phyloP scores from a whole-genome alignment of 2,113 vertebrate genomes.

The Petaurus breviceps region DNA sequence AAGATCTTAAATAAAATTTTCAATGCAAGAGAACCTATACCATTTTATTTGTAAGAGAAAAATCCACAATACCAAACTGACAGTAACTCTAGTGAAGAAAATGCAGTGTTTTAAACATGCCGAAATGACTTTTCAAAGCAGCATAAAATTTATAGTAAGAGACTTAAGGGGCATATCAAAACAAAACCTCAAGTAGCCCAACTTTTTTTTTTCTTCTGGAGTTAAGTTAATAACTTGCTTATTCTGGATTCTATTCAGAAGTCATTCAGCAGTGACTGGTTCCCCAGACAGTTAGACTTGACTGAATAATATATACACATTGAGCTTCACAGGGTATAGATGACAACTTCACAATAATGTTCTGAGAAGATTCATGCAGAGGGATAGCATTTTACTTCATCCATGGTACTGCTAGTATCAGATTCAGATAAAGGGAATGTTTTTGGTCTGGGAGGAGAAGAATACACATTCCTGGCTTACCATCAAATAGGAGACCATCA shows the following conservation, averaged over 20 bases:
- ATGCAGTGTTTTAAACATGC: conserved; percentile 56
- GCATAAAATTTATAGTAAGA: conserved; percentile 65
- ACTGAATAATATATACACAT: conserved; percentile 58
- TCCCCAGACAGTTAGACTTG: conserved; percentile 69
- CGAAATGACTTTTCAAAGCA: conserved; percentile 71
- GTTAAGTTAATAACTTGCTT: conserved; percentile 71
- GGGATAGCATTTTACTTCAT: background rate
- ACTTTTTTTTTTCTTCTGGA: conserved; percentile 64
- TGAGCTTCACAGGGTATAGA: conserved; percentile 59
- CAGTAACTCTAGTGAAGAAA: background rate
- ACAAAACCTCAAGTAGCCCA: conserved; percentile 68
- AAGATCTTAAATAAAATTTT: conserved; percentile 39
- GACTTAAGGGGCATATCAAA: conserved; percentile 68
- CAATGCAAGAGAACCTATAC: background rate
- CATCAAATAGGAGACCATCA: conserved; percentile 56
- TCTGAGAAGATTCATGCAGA: conserved; percentile 3
- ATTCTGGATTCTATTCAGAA: conserved; percentile 77
- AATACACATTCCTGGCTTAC: conserved; percentile 47
- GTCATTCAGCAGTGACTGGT: conserved; percentile 55
- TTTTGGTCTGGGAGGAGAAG: conserved; percentile 64
- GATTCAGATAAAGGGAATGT: conserved; percentile 45
- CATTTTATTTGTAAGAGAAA: conserved; percentile 37
- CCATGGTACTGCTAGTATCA: background rate
- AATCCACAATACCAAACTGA: background rate
- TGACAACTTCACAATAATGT: conserved; percentile 49